Evolutionary conservation across 2,888 invertebrate genomes (phyloP).

Genomic region (Caradrina clavipalpis): DNA sequence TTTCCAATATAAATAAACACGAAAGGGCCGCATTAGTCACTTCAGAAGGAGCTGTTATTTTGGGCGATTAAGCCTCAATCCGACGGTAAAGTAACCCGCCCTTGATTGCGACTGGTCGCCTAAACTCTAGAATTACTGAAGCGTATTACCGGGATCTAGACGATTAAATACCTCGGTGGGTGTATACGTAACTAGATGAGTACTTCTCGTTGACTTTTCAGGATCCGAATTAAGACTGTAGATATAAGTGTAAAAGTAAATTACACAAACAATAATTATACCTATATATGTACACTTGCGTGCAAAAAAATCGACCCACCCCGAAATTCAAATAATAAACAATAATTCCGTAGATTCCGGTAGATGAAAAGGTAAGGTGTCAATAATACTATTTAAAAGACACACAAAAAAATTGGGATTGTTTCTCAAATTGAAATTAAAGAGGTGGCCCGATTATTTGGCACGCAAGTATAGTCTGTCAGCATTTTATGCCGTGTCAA

Average conservation of each 20-base stretch:
- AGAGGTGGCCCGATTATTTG: too few relatives aligned
- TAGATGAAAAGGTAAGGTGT: too few relatives aligned
- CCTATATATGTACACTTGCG: too few relatives aligned
- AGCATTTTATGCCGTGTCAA: too few relatives aligned
- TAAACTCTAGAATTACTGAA: slow-evolving; percentile 50
- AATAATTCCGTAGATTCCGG: too few relatives aligned
- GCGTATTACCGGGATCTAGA: slow-evolving; percentile 52
- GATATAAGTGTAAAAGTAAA: background rate
- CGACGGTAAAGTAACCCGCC: slow-evolving; percentile 35
- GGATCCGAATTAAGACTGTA: background rate
- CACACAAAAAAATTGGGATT: too few relatives aligned
- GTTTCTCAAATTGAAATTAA: too few relatives aligned
- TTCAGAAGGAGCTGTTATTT: slow-evolving; percentile 32
- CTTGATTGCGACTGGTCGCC: slow-evolving; percentile 56
- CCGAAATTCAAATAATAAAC: too few relatives aligned
- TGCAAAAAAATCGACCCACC: too few relatives aligned
- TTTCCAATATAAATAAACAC: slow-evolving; percentile 9
- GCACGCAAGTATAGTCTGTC: too few relatives aligned
- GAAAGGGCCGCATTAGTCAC: slow-evolving; percentile 10
- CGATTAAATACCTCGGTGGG: slow-evolving; percentile 37
- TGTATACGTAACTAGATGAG: slow-evolving; percentile 7
- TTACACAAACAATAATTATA: background rate
- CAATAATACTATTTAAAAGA: too few relatives aligned
- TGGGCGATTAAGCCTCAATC: slow-evolving; percentile 33
- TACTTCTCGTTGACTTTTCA: slow-evolving; percentile 10